Base-by-base conservation (phyloP, 2,888 invertebrate genomes). In the Asteroscopus sphinx region DNA sequence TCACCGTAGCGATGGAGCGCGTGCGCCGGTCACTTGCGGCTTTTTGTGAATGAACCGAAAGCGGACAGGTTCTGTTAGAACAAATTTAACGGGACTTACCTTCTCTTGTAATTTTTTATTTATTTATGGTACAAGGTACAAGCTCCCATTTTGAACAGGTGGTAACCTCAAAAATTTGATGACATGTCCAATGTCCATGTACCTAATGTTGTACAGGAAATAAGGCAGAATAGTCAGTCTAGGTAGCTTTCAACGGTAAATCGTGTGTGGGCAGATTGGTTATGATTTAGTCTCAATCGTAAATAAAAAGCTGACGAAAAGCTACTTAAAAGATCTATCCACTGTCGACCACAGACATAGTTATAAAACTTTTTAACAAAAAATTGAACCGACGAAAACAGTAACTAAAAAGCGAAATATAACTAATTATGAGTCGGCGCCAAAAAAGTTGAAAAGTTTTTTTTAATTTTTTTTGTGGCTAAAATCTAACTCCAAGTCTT, bases 21-120 rank as follows among this genome's bases (percentile, higher is more conserved):
- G 87, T 86, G 91, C 90, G 91, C 83, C 77, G 83, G 84, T 83
- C 81, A 74, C 80, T 73, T 80, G 82, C 83, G 76, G 81, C 86
- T 91, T 91, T 92, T 92, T 90, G 87, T 92, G 89, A 92, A 92
- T 92, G 92, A 85, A 81, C 80, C 82, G 77, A 80, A 83, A 78
- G 81, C 79, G 77, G 81, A 87, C 90, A 87, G 84, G 90, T 90
- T 87, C 87, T 83, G 86, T 88, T 83, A 90, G 90, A 90, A 84
- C 88, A 87, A 89, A 90, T 90, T 89, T 91, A 92, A 92, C 92
- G 92, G 92, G 85, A 89, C 83, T 66, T 66, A 59, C 76, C 72
- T 76, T 77, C 77, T 80, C 77, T 80, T 79, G 72, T 80, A 77
- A 73, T 75, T 73, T 85, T 87, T 85, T 85, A 82, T 85, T 85